Conservation (phyloP, 1,140 invertebrate species). For the Leptestheria dahalacensis region DNA sequence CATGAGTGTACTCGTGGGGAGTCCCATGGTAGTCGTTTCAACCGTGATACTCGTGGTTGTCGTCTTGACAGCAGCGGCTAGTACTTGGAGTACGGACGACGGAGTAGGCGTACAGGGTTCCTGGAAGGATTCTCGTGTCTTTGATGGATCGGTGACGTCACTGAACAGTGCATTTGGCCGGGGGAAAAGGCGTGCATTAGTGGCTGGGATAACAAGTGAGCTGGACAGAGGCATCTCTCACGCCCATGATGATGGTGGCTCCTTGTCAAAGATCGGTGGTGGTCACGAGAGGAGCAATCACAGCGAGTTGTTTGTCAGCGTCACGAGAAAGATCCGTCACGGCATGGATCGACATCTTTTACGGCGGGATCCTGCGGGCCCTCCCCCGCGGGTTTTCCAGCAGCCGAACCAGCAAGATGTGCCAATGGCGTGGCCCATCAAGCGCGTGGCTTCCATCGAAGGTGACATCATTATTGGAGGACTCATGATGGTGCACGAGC, state of each 20-base stretch:
- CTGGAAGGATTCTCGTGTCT: not conserved
- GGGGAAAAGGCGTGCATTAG: not conserved
- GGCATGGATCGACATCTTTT: not conserved
- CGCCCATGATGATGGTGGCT: not conserved
- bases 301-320: not conserved
- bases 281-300: not conserved
- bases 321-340: not conserved
- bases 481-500: constrained; percentile 88
- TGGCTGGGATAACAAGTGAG: not conserved
- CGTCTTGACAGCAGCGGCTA: no score
- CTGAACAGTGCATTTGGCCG: not conserved
- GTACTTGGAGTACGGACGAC: not conserved
- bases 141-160: not conserved
- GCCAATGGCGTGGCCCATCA: constrained; percentile 54
- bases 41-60: no score
- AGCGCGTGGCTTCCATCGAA: constrained; percentile 66
- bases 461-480: constrained; percentile 65
- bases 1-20: not conserved
- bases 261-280: not conserved
- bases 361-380: not conserved
- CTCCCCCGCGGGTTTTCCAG: no score
- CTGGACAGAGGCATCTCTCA: not conserved
- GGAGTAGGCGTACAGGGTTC: not conserved
- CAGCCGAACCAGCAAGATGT: not conserved
- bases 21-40: no score